Base-by-base conservation (phyloP, 2,113 vertebrate genomes). In the Hassar affinis region DNA sequence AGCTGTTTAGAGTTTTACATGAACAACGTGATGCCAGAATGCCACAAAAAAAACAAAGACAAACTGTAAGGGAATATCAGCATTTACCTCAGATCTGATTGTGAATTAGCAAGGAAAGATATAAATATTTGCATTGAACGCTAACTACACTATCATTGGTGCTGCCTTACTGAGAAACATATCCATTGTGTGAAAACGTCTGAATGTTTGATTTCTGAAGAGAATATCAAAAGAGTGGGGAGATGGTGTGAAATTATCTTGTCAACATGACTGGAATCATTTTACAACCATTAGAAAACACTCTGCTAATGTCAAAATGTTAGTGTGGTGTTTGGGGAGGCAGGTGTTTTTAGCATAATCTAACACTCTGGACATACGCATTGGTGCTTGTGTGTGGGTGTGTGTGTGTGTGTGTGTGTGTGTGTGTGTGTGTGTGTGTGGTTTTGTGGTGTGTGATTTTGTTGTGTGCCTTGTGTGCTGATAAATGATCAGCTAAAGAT, bases 371-470 rank as follows among this genome's bases (percentile, higher is more conserved):
- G 17, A 59, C 91, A 89, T 88, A 93, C 88, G 85, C n/a, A 92
- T 88, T 89, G 90, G 62, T 49, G 88, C 86, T n/a, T n/a, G n/a
- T n/a, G n/a, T n/a, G n/a, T n/a, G n/a, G n/a, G n/a, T n/a, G n/a
- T n/a, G n/a, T n/a, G 76, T 90, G 88, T 89, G 90, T 91, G 45
- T 52, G 89, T 80, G 75, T 90, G 87, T 89, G 15, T 6, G 22
- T 20, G 38, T 35, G 30, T 66, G 62, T n/a, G 33, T 68, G 38
- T 20, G 5, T 22, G 18, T 17, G 22, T 11, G 11, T 30, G 10
- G 18, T 30, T 35, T 56, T 76, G 51, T 10, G 49, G 18, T 56
- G 38, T 56, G 75, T 57, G 52, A 75, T 75, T 52, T n/a, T 12
- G 33, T 35, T 57, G 52, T 54, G 8, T 38, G 27, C 38, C 14